Evolutionary conservation across 2,888 invertebrate species (phyloP).

Genomic region (Dasysyrphus albostriatus): DNA sequence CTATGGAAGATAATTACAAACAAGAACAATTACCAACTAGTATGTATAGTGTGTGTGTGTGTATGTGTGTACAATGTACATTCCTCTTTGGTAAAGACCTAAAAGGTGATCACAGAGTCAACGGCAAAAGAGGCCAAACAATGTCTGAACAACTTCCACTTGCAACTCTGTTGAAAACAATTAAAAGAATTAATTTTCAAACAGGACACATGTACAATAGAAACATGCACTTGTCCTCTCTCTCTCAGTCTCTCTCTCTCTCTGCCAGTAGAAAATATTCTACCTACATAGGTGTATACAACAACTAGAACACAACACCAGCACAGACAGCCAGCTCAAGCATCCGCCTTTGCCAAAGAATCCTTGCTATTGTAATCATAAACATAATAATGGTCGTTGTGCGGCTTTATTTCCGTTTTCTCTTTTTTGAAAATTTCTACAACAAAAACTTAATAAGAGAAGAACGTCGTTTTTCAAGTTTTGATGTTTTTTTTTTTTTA

Average conservation of each 20-base stretch:
- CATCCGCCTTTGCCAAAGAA: slow-evolving; percentile 10
- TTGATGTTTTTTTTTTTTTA: slow-evolving; percentile 7
- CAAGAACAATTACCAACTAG: slow-evolving; percentile 22
- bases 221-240: slow-evolving; percentile 43
- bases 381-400: slow-evolving; percentile 34
- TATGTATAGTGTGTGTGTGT: no score
- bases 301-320: slow-evolving; percentile 3
- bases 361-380: slow-evolving; percentile 20
- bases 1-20: slow-evolving; percentile 35
- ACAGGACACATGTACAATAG: slow-evolving; percentile 69
- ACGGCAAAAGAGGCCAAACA: slow-evolving; percentile 71
- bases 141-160: slow-evolving; percentile 75
- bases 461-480: slow-evolving; percentile 14
- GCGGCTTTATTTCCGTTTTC: slow-evolving; percentile 39
- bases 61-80: not conserved
- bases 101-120: slow-evolving; percentile 65
- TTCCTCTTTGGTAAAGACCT: slow-evolving; percentile 57
- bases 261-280: slow-evolving; percentile 11
- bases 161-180: slow-evolving; percentile 63
- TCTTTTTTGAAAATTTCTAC: slow-evolving; percentile 15
- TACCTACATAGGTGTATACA: not conserved
- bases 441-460: slow-evolving; percentile 23
- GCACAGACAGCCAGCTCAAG: slow-evolving; percentile 31
- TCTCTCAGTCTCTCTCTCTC: no score
- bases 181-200: slow-evolving; percentile 72